These are phyloP conservation scores for Eupithecia abbreviata DNA, from an alignment of 2,888 invertebrate genomes.

Conservation along the genomic window DNA sequence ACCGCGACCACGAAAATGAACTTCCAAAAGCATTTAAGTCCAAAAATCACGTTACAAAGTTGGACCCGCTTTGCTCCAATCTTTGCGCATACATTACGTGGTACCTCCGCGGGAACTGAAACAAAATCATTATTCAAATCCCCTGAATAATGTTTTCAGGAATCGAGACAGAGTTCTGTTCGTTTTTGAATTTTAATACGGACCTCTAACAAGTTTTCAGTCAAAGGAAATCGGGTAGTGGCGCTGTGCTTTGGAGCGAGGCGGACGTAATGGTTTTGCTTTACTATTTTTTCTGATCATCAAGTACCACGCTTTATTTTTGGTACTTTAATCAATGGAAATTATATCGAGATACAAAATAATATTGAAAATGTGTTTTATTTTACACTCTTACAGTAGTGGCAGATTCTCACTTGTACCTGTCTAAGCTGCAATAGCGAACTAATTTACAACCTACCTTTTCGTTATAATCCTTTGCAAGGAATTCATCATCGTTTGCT, in stretches of 20 bases:
- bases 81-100: slow-evolving; percentile 78
- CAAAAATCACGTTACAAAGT: slow-evolving; percentile 80
- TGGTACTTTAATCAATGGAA: background rate
- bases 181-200: slow-evolving; percentile 84
- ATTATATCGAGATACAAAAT: background rate
- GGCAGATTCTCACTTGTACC: background rate
- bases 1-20: slow-evolving; percentile 68
- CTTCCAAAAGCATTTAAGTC: slow-evolving; percentile 80
- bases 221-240: slow-evolving; percentile 79
- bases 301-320: background rate
- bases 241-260: slow-evolving; percentile 49
- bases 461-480: background rate
- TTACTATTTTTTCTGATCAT: background rate
- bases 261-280: slow-evolving; percentile 48
- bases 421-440: background rate
- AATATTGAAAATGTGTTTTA: background rate
- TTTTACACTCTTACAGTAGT: background rate
- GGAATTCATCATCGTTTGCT: background rate
- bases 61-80: slow-evolving; percentile 58
- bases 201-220: slow-evolving; percentile 81
- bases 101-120: slow-evolving; percentile 61
- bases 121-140: slow-evolving; percentile 84
- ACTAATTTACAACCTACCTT: background rate
- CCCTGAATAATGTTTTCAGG: slow-evolving; percentile 82
- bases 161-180: slow-evolving; percentile 77